A percentile compares a stretch with the other conserved stretches of the same genome.
These are phyloP conservation scores for Oreonectes daqikongensis DNA, from an alignment of 2,797 vertebrate genomes.

Conservation along the genomic window DNA sequence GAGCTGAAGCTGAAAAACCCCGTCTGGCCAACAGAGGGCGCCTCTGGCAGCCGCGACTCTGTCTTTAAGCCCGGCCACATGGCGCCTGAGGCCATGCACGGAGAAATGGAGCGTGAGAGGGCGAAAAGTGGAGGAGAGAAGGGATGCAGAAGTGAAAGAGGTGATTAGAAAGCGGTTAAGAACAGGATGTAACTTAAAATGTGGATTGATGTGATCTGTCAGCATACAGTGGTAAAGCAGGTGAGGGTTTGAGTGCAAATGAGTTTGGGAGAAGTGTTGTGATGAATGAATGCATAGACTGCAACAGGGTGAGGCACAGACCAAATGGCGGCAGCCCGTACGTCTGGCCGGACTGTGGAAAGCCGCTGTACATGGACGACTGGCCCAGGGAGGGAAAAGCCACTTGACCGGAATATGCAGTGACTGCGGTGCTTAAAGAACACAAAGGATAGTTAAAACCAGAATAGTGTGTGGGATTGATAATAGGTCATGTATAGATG, in stretches of 20 bases:
- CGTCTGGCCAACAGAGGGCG: slow-evolving; percentile 92
- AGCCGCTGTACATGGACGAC: slow-evolving; percentile 89
- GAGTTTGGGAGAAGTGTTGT: slow-evolving; percentile 21
- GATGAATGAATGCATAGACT: slow-evolving; percentile 29
- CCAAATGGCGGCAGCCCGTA: slow-evolving; percentile 98
- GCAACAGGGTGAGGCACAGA: slow-evolving; percentile 71
- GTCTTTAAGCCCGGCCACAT: slow-evolving; percentile 99
- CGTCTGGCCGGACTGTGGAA: slow-evolving; percentile 90
- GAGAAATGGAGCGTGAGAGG: slow-evolving; percentile 54
- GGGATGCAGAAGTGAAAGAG: slow-evolving; percentile 48
- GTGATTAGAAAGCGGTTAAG: slow-evolving; percentile 52
- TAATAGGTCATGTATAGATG: not conserved
- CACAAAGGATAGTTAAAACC: not conserved
- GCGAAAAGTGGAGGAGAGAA: slow-evolving; percentile 34
- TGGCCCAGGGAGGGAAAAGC: slow-evolving; percentile 88
- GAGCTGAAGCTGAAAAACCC: slow-evolving; percentile 97
- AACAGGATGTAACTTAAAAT: slow-evolving; percentile 50
- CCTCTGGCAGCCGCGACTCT: slow-evolving; percentile 94
- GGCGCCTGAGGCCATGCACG: slow-evolving; percentile 82
- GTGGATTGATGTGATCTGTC: slow-evolving; percentile 59
- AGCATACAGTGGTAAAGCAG: slow-evolving; percentile 65
- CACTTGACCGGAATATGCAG: slow-evolving; percentile 85
- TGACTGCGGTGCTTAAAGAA: slow-evolving; percentile 77
- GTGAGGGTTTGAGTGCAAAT: slow-evolving; percentile 60
- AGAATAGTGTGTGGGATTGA: not conserved